Percentiles rank a stretch among this genome's conserved stretches.
Evolutionary conservation across 1,140 invertebrate genomes (phyloP).

Genomic region (Ericerus pela): DNA sequence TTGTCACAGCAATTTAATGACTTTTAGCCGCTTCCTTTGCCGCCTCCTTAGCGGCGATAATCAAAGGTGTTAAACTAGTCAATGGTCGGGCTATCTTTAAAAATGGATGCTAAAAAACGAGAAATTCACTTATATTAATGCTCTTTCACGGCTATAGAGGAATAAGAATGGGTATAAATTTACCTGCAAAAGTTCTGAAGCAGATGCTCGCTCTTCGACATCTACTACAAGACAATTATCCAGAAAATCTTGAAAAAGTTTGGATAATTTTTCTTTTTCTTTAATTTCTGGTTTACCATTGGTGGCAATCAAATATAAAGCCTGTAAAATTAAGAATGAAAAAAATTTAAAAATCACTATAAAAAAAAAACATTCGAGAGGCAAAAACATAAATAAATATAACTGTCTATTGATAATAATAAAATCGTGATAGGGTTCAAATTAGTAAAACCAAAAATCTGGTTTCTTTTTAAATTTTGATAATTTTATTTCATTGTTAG

Average conservation of each 20-base stretch:
- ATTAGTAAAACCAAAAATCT: too few species aligned
- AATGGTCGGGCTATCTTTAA: slow-evolving; percentile 88
- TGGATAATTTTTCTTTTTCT: slow-evolving; percentile 88
- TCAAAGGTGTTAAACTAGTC: slow-evolving; percentile 86
- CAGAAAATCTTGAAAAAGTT: slow-evolving; percentile 94
- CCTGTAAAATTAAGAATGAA: too few species aligned
- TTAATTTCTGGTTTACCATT: slow-evolving; percentile 99
- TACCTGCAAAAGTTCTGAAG: slow-evolving; percentile 80
- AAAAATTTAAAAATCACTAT: too few species aligned
- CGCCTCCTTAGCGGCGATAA: slow-evolving; percentile 91
- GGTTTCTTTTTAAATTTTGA: too few species aligned
- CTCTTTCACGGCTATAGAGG: too few species aligned
- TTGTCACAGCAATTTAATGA: too few species aligned
- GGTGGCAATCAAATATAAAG: slow-evolving; percentile 95
- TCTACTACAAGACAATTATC: slow-evolving; percentile 97
- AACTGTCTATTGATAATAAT: too few species aligned
- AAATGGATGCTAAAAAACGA: slow-evolving; percentile 83
- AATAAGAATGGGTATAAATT: too few species aligned
- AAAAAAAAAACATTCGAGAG: slow-evolving; percentile 1
- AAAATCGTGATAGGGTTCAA: too few species aligned
- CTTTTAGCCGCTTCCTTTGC: too few species aligned
- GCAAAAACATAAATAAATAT: slow-evolving; percentile 14
- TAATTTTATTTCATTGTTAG: too few species aligned
- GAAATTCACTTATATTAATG: too few species aligned
- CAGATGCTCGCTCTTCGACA: slow-evolving; percentile 79